Conservation (phyloP, 2,797 vertebrate species). For the Cirrhinus molitorella region DNA sequence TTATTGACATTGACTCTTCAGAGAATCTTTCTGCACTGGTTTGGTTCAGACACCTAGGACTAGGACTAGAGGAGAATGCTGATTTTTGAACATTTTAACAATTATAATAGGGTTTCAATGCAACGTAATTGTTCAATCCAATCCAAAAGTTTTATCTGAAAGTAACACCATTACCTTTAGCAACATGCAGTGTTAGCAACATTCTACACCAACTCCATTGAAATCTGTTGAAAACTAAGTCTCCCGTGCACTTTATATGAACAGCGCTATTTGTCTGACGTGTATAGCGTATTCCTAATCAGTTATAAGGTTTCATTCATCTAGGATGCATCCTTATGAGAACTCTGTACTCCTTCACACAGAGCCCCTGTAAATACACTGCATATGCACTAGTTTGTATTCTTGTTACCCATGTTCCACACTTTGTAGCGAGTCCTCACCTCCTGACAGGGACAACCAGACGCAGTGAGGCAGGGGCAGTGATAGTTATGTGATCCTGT, state of each 20-base stretch:
- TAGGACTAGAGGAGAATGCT: too few relatives aligned
- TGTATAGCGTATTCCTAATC: background rate
- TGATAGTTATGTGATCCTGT: constrained; percentile 62
- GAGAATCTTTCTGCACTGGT: too few relatives aligned
- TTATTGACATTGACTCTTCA: too few relatives aligned
- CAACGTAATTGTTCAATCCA: too few relatives aligned
- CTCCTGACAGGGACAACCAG: constrained; percentile 18
- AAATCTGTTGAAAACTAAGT: background rate
- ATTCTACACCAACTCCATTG: background rate
- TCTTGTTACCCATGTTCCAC: constrained; percentile 24
- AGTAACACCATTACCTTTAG: background rate
- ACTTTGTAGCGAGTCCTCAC: background rate
- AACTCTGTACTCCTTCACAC: background rate
- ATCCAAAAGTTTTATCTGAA: background rate
- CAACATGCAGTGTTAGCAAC: background rate
- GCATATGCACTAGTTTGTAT: constrained; percentile 4
- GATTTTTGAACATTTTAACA: too few relatives aligned
- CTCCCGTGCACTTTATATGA: background rate
- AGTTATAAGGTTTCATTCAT: background rate
- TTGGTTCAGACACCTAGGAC: too few relatives aligned
- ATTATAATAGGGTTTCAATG: too few relatives aligned
- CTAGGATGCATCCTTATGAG: background rate
- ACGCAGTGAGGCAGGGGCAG: constrained; percentile 41
- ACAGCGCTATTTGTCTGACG: background rate
- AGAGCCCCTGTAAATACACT: background rate